Evolutionary conservation across 2,888 invertebrate genomes (phyloP).

Genomic region (Drosophila formosana): DNA sequence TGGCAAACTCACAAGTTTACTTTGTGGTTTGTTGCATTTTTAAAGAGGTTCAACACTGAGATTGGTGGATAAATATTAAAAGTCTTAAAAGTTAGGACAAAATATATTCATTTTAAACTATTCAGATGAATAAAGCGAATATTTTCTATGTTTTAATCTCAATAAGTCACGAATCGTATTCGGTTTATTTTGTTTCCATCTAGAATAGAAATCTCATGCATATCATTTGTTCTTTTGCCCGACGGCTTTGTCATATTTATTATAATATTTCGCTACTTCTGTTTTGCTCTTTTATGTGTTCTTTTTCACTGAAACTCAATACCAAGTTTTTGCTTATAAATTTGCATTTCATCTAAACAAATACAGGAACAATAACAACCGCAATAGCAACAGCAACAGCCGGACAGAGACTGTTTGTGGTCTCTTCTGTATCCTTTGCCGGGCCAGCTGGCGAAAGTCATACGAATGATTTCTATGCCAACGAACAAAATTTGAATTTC

Average conservation of each 20-base stretch:
- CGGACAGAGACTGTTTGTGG: slow-evolving; percentile 28
- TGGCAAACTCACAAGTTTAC: slow-evolving; percentile 33
- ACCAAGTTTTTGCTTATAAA: slow-evolving; percentile 62
- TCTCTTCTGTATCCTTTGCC: slow-evolving; percentile 31
- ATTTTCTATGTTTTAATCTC: slow-evolving; percentile 12
- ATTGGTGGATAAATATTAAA: slow-evolving; percentile 8
- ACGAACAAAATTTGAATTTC: slow-evolving; percentile 70
- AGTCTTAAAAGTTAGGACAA: background rate
- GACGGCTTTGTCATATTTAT: slow-evolving; percentile 44
- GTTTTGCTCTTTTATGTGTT: slow-evolving; percentile 12
- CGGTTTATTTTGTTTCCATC: background rate
- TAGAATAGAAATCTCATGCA: slow-evolving; percentile 48
- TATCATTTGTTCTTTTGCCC: slow-evolving; percentile 45
- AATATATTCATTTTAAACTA: background rate
- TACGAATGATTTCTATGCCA: slow-evolving; percentile 42
- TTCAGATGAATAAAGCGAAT: background rate
- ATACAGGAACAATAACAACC: slow-evolving; percentile 27
- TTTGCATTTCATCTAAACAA: slow-evolving; percentile 68
- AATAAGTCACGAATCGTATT: background rate
- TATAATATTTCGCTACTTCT: slow-evolving; percentile 26
- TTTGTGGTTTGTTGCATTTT: slow-evolving; percentile 32
- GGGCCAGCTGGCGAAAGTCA: slow-evolving; percentile 36
- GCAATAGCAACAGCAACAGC: slow-evolving; percentile 21
- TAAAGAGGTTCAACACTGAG: slow-evolving; percentile 32
- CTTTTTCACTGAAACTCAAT: slow-evolving; percentile 42